Conservation (phyloP, 1,140 invertebrate genomes). For the Drosophila teissieri region DNA sequence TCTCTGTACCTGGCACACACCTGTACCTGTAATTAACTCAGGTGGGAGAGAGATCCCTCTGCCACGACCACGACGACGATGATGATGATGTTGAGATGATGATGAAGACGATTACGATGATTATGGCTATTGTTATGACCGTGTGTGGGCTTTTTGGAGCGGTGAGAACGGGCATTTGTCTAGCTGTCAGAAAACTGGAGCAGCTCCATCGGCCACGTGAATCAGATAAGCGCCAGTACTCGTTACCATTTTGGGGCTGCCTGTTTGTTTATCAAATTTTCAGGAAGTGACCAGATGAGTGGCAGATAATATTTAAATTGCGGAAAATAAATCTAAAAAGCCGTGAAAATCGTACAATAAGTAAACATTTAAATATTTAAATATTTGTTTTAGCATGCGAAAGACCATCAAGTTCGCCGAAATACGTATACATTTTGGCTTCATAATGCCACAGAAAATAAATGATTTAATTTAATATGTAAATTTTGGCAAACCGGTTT, state of each 20-base stretch:
- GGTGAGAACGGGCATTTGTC: slow-evolving; percentile 42
- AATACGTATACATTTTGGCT: background rate
- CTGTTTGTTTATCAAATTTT: slow-evolving; percentile 26
- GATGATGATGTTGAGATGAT: slow-evolving; percentile 23
- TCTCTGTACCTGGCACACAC: slow-evolving; percentile 12
- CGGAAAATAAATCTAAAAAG: too few species aligned
- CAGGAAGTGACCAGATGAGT: slow-evolving; percentile 18
- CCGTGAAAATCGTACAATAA: too few species aligned
- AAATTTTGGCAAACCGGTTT: slow-evolving; percentile 14
- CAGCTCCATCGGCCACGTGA: slow-evolving; percentile 36
- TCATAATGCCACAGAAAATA: background rate
- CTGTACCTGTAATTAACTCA: slow-evolving; percentile 30
- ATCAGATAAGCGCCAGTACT: slow-evolving; percentile 37
- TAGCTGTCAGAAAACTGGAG: slow-evolving; percentile 46
- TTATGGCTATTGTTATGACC: slow-evolving; percentile 18
- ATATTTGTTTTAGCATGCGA: background rate
- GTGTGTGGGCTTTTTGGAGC: slow-evolving; percentile 27
- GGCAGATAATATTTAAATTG: slow-evolving; percentile 8
- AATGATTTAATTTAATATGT: slow-evolving; percentile 7
- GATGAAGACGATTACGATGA: slow-evolving; percentile 5
- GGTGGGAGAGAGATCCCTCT: slow-evolving; percentile 12
- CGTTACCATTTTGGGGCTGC: background rate
- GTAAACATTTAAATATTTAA: background rate
- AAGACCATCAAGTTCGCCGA: too few species aligned
- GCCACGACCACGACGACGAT: background rate